Base-by-base conservation (phyloP, 2,888 invertebrate genomes). In the Orchesella flavescens region DNA sequence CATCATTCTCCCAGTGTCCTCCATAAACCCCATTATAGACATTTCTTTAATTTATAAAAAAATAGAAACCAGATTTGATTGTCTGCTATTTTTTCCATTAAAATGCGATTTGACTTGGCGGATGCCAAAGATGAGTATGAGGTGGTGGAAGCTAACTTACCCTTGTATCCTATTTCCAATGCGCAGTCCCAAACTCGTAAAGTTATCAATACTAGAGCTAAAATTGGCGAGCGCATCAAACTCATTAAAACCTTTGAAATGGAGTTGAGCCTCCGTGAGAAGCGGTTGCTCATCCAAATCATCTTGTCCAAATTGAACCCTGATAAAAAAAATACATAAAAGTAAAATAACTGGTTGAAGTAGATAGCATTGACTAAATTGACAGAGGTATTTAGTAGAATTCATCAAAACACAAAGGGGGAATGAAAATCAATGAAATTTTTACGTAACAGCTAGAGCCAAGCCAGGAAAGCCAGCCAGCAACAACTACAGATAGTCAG, bases 1-100 rank as follows among this genome's bases (percentile, higher is more conserved):
- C 83, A 53, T 87, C 76, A 5, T 71, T 82, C 53, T 85, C 86
- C 86, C 84, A 87, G 65, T 85, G 76, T 21, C 87, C 87, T 13
- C 86, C 87, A 21, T 80, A 84, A 13, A 55, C 49, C 9, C 87
- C 87, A 43, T 82, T 61, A 53, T 77, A 79, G 4, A 17, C 46
- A 68, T 81, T 69, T 19, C 87, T 87, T 74, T 0, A 23, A 55
- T 19, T 10, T 5, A 19, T 15, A 73, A 44, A 49, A 72, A 19
- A 59, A 15, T 49, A 53, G 3, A 43, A 43, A 74, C 46, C n/a
- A n/a, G 34, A 7, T 34, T 53, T 53, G 53, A n/a, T 17, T 53
- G 53, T 53, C 53, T 13, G 53, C 3, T 4, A 34, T 34, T 34
- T 34, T 7, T 34, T 2, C 34, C 34, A 34, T 34, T 34, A 34